These are phyloP conservation scores for Poecilia wingei DNA, from an alignment of 2,797 vertebrate species.

Conservation along the genomic window DNA sequence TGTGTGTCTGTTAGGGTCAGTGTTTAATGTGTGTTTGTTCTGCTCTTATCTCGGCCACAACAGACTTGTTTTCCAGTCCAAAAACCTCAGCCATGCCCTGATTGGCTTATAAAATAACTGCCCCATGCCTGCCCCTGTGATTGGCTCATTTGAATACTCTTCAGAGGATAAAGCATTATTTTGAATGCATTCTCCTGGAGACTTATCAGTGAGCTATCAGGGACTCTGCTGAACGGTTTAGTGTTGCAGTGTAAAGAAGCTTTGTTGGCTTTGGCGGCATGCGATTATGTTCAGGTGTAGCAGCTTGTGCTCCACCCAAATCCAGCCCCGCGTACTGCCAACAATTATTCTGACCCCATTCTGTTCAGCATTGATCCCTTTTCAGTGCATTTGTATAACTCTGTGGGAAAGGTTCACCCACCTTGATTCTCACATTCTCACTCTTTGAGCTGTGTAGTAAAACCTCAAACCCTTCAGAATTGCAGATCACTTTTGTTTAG, in stretches of 20 bases:
- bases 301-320: constrained; percentile 42
- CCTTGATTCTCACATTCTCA: constrained; percentile 9
- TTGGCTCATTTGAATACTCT: constrained; percentile 71
- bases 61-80: constrained; percentile 76
- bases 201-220: constrained; percentile 65
- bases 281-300: constrained; percentile 49
- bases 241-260: constrained; percentile 37
- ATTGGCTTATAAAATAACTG: constrained; percentile 73
- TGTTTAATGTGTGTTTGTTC: constrained; percentile 76
- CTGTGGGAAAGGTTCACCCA: constrained; percentile 41
- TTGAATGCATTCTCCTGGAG: constrained; percentile 58
- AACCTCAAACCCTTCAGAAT: constrained; percentile 17
- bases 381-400: constrained; percentile 47
- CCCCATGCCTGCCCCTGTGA: constrained; percentile 53
- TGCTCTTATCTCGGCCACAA: constrained; percentile 78
- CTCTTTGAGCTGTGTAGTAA: constrained; percentile 8
- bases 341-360: constrained; percentile 62
- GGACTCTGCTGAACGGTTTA: constrained; percentile 49
- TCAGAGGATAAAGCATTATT: constrained; percentile 55
- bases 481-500: constrained; percentile 34
- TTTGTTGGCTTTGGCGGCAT: constrained; percentile 36
- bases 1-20: constrained; percentile 59
- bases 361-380: constrained; percentile 61
- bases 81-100: constrained; percentile 70
- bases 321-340: constrained; percentile 35